These are phyloP conservation scores for Hestina assimilis DNA, from an alignment of 1,140 invertebrate genomes.

Conservation along the genomic window DNA sequence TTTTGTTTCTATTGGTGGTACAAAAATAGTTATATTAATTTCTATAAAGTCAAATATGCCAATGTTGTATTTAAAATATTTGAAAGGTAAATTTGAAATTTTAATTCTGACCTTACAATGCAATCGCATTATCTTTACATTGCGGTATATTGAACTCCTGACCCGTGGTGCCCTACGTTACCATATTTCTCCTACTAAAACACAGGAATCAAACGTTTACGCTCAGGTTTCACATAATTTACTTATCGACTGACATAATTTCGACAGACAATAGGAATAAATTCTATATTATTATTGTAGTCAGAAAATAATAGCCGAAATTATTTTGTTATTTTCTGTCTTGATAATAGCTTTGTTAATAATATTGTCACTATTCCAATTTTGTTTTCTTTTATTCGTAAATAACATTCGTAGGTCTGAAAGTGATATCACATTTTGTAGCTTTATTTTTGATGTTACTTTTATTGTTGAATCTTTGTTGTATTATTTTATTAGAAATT, in stretches of 20 bases:
- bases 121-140: constrained; percentile 38
- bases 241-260: constrained; percentile 10
- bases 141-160: constrained; percentile 42
- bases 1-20: no score
- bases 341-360: no score
- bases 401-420: no score
- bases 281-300: neutral
- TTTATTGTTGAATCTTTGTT: no score
- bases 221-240: constrained; percentile 21
- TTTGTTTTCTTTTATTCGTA: neutral
- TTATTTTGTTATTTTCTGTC: neutral
- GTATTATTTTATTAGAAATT: no score
- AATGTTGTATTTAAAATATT: no score
- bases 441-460: no score
- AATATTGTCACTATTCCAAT: no score
- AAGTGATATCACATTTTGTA: no score
- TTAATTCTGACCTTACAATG: constrained; percentile 29
- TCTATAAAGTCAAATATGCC: no score
- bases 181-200: constrained; percentile 26
- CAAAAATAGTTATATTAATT: no score
- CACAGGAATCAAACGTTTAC: constrained; percentile 17
- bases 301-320: neutral
- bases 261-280: neutral
- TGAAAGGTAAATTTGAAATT: neutral
- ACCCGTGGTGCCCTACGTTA: constrained; percentile 34